Evolutionary conservation across 2,113 vertebrate genomes (phyloP), one percentile per base, ranked within the genome.

Genomic region (Brachypteracias leptosomus): DNA sequence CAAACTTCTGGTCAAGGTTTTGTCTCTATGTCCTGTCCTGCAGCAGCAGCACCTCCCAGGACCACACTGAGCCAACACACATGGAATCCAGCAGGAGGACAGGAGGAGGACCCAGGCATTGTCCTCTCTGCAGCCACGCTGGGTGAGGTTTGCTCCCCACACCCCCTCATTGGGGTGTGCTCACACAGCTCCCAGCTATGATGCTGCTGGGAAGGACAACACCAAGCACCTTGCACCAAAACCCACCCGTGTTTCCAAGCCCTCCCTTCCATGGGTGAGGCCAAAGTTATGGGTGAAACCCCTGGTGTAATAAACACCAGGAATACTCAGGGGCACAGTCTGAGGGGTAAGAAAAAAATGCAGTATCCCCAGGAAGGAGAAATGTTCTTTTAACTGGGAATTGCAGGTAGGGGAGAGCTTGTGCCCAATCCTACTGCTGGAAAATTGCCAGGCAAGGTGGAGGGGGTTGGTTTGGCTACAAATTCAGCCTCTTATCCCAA

Each of bases 61-160:
- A 21, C 17, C 16, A 3, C 0, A 0, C 14, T 24, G 38, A 62
- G 33, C 47, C 0, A 0, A 19, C 20, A 25, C 25, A 16, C 1
- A 0, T 11, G 6, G 42, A 47, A 10, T 24, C 12, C 25, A 42
- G 62, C 78, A 25, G 42, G 55, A 67, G 59, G 38, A 13, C 2
- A 36, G 74, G 58, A 85, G 18, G 8, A 55, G 18, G 8, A 55
- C 1, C 19, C 22, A 22, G 16, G 24, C 28, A 11, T 58, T 82
- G 12, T 15, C 22, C 42, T 38, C 19, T 18, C 70, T n/a, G 33
- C 38, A 51, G 33, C 55, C 0, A 0, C 18, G 28, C 63, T 20
- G 71, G 38, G 33, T 2, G 4, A 71, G 71, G 49, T 63, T 76
- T 58, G 25, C 16, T 75, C 28, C 11, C n/a, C 2, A 1, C 7